Percentiles rank a stretch among this genome's conserved stretches.
phyloP scores from a whole-genome alignment of 2,113 vertebrate genomes.

The Pangasianodon hypophthalmus region DNA sequence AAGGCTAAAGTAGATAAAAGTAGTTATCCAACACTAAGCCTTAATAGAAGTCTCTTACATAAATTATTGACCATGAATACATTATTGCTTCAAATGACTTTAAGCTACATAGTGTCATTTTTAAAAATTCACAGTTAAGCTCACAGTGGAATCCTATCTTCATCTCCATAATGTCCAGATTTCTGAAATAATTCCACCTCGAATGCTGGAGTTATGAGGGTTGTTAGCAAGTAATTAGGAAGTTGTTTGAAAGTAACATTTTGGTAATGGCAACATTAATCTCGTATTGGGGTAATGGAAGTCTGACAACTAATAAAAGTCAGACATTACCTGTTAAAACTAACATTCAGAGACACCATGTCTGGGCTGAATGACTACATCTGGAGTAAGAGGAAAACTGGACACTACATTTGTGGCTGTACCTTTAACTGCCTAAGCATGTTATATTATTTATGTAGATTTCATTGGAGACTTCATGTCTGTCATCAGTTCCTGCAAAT shows the following conservation, averaged over 20 bases:
- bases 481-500: background rate
- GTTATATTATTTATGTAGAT: background rate
- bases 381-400: background rate
- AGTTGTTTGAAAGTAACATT: background rate
- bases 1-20: background rate
- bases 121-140: too few relatives aligned
- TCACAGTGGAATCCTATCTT: background rate
- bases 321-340: background rate
- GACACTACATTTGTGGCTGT: background rate
- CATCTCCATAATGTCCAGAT: background rate
- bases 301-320: background rate
- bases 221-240: background rate
- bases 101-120: too few relatives aligned
- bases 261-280: background rate
- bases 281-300: background rate
- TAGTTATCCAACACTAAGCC: background rate
- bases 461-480: background rate
- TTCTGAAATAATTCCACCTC: background rate
- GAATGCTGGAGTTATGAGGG: background rate
- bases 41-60: background rate
- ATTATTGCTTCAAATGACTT: background rate
- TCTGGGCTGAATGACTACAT: background rate
- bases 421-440: background rate
- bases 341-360: background rate
- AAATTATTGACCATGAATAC: background rate